Conservation (phyloP, 1,140 invertebrate species). For the Parapsyche elsis region DNA sequence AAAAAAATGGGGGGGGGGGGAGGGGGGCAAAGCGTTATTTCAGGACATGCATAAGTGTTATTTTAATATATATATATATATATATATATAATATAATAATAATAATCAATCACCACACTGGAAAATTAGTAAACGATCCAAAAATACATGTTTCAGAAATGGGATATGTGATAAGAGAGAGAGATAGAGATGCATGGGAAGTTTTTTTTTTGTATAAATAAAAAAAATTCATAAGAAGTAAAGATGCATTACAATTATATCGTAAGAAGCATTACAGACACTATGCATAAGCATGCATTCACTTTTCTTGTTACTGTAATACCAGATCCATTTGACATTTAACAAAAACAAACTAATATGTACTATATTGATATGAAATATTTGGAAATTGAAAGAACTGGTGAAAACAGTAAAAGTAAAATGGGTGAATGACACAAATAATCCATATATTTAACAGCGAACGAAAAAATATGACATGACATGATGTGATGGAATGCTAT, state of each 20-base stretch:
- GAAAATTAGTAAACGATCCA: slow-evolving; percentile 34
- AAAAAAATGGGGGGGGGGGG: too few species aligned
- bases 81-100: slow-evolving; percentile 12
- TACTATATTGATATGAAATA: background rate
- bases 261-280: slow-evolving; percentile 53
- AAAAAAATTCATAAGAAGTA: slow-evolving; percentile 8
- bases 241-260: slow-evolving; percentile 42
- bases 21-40: slow-evolving; percentile 29
- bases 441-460: slow-evolving; percentile 46
- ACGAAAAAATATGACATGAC: slow-evolving; percentile 52
- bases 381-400: background rate
- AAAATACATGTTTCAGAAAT: slow-evolving; percentile 18
- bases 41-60: slow-evolving; percentile 28
- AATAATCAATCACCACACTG: slow-evolving; percentile 42
- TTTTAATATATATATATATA: too few species aligned
- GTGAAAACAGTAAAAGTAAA: slow-evolving; percentile 52
- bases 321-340: slow-evolving; percentile 21
- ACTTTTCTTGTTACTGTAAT: slow-evolving; percentile 49
- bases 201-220: background rate
- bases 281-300: slow-evolving; percentile 53
- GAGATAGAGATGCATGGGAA: background rate
- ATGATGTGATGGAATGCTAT: slow-evolving; percentile 55
- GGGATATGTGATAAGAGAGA: background rate
- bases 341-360: background rate
- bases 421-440: slow-evolving; percentile 52